Evolutionary conservation across 1,140 invertebrate genomes (phyloP), one percentile per base, ranked within the genome.

Genomic region (Drosophila jambulina): DNA sequence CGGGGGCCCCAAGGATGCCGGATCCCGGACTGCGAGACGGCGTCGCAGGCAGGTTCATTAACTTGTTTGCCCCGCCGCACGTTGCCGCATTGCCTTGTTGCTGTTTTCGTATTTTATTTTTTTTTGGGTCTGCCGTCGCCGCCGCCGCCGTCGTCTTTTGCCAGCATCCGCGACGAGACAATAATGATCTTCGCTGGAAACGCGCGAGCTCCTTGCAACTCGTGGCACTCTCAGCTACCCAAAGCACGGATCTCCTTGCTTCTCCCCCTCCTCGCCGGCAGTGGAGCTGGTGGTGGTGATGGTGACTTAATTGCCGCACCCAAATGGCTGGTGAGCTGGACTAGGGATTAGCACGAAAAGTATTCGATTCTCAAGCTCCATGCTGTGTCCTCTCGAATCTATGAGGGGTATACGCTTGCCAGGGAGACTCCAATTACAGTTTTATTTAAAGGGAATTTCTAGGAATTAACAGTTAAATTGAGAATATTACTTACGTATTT

Each of bases 261-360:
- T 27, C 27, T 60, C 61, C n/a, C 32, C 27, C 61, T 53, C 5
- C 34, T 34, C 45, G 21, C 27, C 57, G 9, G 21, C 23, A n/a
- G 25, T 49, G 5, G 17, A 29, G 32, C 19, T 48, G 64, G 23
- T 51, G 62, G 15, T 61, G 64, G 43, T 71, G 61, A 34, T 87
- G 79, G 80, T 83, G 85, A 88, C 84, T 88, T 88, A 88, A 90
- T 88, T 88, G 84, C 85, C 84, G 80, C 84, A 88, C 84, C 84
- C 84, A 84, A 78, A 34, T 58, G 70, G 75, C 60, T 77, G 53
- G 53, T 56, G 67, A 51, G 67, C 65, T 40, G 67, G 53, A 59
- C 65, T 60, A 77, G 51, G 75, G 85, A 78, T 85, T 90, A 88
- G 77, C 77, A 67, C 64, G 74, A 57, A 82, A 76, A 64, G 45